phyloP scores from a whole-genome alignment of 2,113 vertebrate genomes.

The Hemicordylus capensis region DNA sequence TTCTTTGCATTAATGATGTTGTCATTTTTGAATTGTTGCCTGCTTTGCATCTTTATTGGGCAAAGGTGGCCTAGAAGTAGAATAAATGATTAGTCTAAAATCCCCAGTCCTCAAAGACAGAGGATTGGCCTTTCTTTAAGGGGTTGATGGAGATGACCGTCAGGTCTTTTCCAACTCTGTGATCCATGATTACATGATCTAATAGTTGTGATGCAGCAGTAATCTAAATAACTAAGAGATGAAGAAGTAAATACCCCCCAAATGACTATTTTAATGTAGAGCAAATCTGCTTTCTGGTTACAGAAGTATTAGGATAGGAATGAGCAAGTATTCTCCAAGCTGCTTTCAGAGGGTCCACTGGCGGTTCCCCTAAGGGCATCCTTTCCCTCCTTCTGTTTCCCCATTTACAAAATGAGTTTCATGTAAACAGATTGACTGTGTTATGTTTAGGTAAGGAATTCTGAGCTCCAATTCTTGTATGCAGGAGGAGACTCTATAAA shows the following conservation, averaged over 20 bases:
- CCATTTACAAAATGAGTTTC: too few species aligned
- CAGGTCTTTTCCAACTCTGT: not conserved
- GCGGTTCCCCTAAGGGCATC: not conserved
- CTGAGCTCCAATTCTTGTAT: too few species aligned
- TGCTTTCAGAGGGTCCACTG: not conserved
- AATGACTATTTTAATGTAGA: not conserved
- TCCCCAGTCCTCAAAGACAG: not conserved
- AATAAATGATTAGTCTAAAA: not conserved
- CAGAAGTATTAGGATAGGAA: not conserved
- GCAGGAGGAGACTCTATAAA: too few species aligned
- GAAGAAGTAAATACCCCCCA: not conserved
- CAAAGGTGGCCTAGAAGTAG: not conserved
- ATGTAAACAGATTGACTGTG: too few species aligned
- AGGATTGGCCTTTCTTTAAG: not conserved
- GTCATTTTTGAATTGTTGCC: not conserved
- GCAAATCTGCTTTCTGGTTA: not conserved
- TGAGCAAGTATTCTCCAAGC: not conserved
- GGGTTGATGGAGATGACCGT: not conserved
- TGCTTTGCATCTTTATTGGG: not conserved
- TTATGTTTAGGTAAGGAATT: too few species aligned
- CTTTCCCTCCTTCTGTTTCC: not conserved
- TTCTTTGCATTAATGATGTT: not conserved
- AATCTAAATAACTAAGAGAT: not conserved
- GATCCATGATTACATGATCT: not conserved
- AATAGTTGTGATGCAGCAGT: not conserved